Evolutionary conservation across 2,113 vertebrate genomes (phyloP), one percentile per base, ranked within the genome.

Genomic region (Seriola dumerili): DNA sequence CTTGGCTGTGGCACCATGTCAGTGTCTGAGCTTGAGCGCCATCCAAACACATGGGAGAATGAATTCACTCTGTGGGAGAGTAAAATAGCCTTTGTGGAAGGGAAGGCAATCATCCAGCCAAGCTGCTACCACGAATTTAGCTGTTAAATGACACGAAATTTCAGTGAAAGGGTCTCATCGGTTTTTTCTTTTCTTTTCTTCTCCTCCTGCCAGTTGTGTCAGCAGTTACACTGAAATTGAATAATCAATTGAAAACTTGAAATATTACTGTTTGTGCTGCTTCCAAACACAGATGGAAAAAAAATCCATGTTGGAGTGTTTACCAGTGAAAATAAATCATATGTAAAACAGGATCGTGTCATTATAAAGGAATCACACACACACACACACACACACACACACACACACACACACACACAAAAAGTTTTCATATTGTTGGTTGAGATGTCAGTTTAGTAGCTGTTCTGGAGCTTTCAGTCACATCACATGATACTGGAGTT

Each of bases 1-100:
- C 40, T 85, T 87, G 90, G 90, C 85, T 75, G 75, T 14, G 54
- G 81, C 66, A 32, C 19, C 9, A 68, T 61, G 69, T 83, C 71
- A 78, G 63, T 19, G 63, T 65, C 86, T 57, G 83, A 77, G 79
- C 71, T 83, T 83, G 88, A 92, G 82, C 55, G 4, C 29, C 82
- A 9, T 88, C 86, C 91, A 92, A 90, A 88, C 86, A 90, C 83
- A 93, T 90, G 83, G 84, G 85, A 91, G 87, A 83, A 86, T 89
- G 78, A 84, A 87, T 88, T 78, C 77, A 46, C 83, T 90, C 92
- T 78, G 90, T 90, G 89, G 89, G 88, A 90, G 90, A 91, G 90
- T 83, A 84, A 88, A 83, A 89, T 65, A 70, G 85, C 17, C 77
- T 55, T 86, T 36, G 75, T 78, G 74, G 73, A 88, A 65, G 65